Conservation (phyloP, 2,888 invertebrate genomes). For the Ectropis crepuscularia region DNA sequence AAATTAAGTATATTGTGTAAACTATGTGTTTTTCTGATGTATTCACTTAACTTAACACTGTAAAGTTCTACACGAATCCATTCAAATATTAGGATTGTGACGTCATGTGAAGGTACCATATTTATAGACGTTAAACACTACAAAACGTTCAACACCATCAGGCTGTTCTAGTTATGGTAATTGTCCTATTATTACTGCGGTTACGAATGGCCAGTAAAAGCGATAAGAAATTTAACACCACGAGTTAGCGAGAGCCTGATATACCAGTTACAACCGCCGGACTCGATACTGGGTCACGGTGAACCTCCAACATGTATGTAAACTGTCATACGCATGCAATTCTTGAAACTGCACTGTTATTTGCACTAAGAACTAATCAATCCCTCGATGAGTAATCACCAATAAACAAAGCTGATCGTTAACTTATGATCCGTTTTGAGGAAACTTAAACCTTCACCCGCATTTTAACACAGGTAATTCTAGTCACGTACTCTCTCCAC, state of each 20-base stretch:
- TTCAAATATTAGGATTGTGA: neutral
- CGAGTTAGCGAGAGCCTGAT: constrained; percentile 41
- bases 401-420: too few species aligned
- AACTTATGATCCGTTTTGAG: neutral
- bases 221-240: constrained; percentile 45
- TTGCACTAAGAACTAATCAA: constrained; percentile 12
- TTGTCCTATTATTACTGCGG: constrained; percentile 36
- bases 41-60: too few species aligned
- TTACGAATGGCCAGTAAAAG: constrained; percentile 39
- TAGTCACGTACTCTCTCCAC: constrained; percentile 14
- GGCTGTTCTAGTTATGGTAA: constrained; percentile 48
- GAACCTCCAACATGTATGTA: constrained; percentile 46
- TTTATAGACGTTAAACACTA: constrained; percentile 21
- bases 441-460: constrained; percentile 3
- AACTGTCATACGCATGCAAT: constrained; percentile 35
- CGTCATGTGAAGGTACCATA: constrained; percentile 6
- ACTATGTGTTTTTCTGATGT: too few species aligned
- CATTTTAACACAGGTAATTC: constrained; percentile 10
- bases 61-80: too few species aligned
- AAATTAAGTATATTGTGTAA: too few species aligned
- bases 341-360: constrained; percentile 10
- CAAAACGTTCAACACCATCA: constrained; percentile 27
- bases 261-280: constrained; percentile 46
- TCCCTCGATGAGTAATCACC: constrained; percentile 8
- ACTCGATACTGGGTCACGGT: constrained; percentile 54